Base-by-base conservation (phyloP, 2,797 vertebrate genomes). In the Pipistrellus pipistrellus region DNA sequence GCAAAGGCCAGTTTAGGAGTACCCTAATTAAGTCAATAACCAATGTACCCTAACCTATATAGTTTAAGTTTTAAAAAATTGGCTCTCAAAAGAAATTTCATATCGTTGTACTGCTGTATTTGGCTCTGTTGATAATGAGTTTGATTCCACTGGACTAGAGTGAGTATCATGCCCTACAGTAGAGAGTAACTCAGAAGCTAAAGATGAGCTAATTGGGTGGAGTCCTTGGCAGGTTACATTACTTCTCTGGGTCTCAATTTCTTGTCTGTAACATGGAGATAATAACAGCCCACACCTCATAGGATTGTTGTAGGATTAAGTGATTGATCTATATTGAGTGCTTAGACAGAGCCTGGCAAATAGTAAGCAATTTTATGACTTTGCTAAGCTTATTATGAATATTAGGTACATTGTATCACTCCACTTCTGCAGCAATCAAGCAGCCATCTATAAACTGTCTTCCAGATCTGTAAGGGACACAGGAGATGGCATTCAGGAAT, bases 351-450 rank as follows among this genome's bases (percentile, higher is more conserved):
- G 25, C 59, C 27, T 62, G 59, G 59, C 5, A 8, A 30, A 20
- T 1, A 41, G 69, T 6, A 38, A 71, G 35, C 69, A 1, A 0
- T 57, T 78, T 80, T 75, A 46, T 38, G 76, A 30, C 76, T 53
- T 85, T 21, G 25, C 44, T 55, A 0, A 10, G 35, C 44, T 72
- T 32, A 14, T 14, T 18, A 23, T 4, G 53, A 64, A 32, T 53
- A 0, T 9, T 23, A 3, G 32, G 15, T 18, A 2, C 27, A 12
- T 48, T 14, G 10, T 21, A 35, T 62, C 38, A 1, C 25, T 32
- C 68, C 38, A 21, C 32, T 25, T 73, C 59, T 59, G 23, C 66
- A 30, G 53, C 46, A 53, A 9, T 32, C 7, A 62, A 68, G 8
- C 17, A 18, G 55, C 3, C 6, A 3, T 46, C 76, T 51, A 4